These are phyloP conservation scores for Rissa tridactyla DNA, from an alignment of 2,113 vertebrate genomes.

Conservation along the genomic window DNA sequence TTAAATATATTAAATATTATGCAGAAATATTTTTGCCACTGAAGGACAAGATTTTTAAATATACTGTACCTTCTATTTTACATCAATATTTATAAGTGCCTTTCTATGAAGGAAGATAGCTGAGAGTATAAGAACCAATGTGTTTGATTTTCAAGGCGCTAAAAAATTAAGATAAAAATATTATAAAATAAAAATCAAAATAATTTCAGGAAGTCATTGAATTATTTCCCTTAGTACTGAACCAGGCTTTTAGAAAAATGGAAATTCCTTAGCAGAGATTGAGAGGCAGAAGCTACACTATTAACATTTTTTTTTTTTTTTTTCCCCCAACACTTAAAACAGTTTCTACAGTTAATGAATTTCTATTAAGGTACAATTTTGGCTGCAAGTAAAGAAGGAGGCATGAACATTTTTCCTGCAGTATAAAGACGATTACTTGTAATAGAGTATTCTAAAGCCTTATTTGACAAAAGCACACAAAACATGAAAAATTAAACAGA, in stretches of 20 bases:
- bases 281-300: background rate
- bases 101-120: conserved; percentile 33
- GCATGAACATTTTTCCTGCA: background rate
- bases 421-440: background rate
- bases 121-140: background rate
- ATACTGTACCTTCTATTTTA: background rate
- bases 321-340: background rate
- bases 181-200: background rate
- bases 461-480: background rate
- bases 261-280: background rate
- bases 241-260: background rate
- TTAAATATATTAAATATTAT: background rate
- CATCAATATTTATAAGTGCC: background rate
- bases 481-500: background rate
- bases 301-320: background rate
- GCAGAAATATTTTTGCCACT: background rate
- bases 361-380: background rate
- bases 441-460: background rate
- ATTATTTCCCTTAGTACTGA: background rate
- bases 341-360: background rate
- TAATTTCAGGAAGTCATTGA: background rate
- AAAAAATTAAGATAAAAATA: conserved; percentile 19
- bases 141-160: conserved; percentile 43
- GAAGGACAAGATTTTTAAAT: background rate
- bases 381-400: background rate